Evolutionary conservation across 2,113 vertebrate genomes (phyloP), one percentile per base, ranked within the genome.

Genomic region (Turnix velox): DNA sequence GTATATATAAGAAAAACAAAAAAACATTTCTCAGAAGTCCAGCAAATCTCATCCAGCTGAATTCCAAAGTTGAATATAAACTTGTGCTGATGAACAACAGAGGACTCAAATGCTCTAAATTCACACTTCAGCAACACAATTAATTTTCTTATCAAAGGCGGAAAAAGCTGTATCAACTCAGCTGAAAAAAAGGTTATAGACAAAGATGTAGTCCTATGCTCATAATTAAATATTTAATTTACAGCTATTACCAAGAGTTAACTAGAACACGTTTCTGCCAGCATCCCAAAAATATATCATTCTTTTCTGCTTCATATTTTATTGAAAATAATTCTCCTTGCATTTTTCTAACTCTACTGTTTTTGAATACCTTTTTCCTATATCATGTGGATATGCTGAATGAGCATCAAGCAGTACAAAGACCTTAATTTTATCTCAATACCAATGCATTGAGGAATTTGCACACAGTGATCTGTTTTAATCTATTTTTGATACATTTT

Each of bases 141-240:
- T 94, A 65, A 73, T 87, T 91, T 87, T 81, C 42, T 78, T 84
- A 39, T 82, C 82, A 84, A 62, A 61, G 37, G 45, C 18, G 14
- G 69, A 37, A 80, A n/a, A 87, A 73, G 37, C n/a, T 30, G 5
- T 81, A 81, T 4, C 74, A 78, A 9, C 17, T 24, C 14, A 28
- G 24, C 24, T 81, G 73, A 69, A 84, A 39, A 69, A 68, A 93
- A 92, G 81, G 69, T 74, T 81, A 61, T 16, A 68, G 35, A 25
- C 37, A 82, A 63, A 83, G 25, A 17, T 71, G 42, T 43, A 83
- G 59, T 73, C 69, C 84, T 81, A 37, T 82, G 74, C 30, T 78
- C 5, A 42, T 85, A 87, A 90, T 71, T 87, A 78, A 87, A 90
- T 74, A 92, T 72, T 94, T 72, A 10, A 63, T 85, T 66, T 88